These are phyloP conservation scores for Drosophila trichaetosa DNA, from an alignment of 2,888 invertebrate genomes.

Conservation along the genomic window DNA sequence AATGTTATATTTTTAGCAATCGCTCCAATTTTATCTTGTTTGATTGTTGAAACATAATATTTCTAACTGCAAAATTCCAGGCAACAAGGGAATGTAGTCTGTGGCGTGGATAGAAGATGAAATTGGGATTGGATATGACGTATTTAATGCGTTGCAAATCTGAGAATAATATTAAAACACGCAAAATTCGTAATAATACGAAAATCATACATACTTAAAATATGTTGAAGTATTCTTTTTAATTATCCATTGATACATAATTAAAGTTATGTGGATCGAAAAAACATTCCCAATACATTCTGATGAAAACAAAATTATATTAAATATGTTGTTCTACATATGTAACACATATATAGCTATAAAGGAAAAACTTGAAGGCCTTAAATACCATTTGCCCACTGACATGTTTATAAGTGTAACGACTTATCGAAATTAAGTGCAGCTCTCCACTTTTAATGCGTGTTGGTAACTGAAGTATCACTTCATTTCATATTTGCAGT, in stretches of 20 bases:
- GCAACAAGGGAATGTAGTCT: too few species aligned
- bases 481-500: conserved; percentile 69
- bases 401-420: neutral
- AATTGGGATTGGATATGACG: neutral
- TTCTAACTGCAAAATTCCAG: too few species aligned
- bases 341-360: neutral
- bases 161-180: neutral
- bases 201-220: neutral
- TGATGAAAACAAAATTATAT: neutral
- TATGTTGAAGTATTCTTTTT: neutral
- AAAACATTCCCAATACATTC: neutral
- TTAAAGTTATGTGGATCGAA: neutral
- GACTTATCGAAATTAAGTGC: neutral
- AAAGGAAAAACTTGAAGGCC: neutral
- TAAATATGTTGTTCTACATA: neutral
- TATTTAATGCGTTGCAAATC: neutral
- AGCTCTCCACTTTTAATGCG: neutral
- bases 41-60: too few species aligned
- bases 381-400: neutral
- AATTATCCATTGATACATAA: neutral
- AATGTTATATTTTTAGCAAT: neutral
- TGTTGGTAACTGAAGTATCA: neutral
- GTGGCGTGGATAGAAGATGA: neutral
- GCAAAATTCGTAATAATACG: neutral
- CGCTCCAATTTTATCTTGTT: neutral